Evolutionary conservation across 2,113 vertebrate species (phyloP), one percentile per base, ranked within the genome.

Genomic region (Cavia porcellus): DNA sequence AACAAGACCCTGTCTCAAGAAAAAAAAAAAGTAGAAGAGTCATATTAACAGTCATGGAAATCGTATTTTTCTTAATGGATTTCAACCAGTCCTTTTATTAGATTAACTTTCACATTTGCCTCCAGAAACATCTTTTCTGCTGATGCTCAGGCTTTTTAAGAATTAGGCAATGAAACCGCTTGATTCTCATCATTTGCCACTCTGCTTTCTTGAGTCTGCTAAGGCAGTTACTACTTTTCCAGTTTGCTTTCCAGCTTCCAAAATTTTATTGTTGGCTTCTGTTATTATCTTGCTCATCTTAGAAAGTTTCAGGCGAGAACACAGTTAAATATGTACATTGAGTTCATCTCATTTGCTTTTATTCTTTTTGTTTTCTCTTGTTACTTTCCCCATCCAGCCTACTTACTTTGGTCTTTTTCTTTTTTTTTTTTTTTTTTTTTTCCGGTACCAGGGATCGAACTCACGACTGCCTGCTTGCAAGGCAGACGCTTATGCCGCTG

Each of bases 241-340:
- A 88, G 5, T 85, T 42, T 88, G 32, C 57, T 92, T 93, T 96
- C 42, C 42, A 90, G 22, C 87, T 91, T 95, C 83, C 72, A 62
- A 25, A 88, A 62, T 92, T 66, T 81, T 95, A 38, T 24, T 77
- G 25, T 86, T 87, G 22, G 91, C 62, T 32, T 84, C 19, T 80
- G 57, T 79, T 94, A 19, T 86, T 55, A 66, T 92, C 32, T 92
- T n/a, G 35, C 35, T 95, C 52, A 82, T 89, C 59, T 90, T 90
- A 52, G 70, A 61, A 42, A 42, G 17, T 89, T 95, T 92, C 66
- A 66, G 57, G 38, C 95, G 42, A 96, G 38, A 96, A 93, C 20
- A 55, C 19, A 88, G 17, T 85, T 81, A 94, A 96, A 89, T 89
- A 30, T 86, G 4, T 80, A 22, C 50, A 20, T 95, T 92, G 55